Percentiles rank a stretch among this genome's conserved stretches.
Evolutionary conservation across 2,888 invertebrate genomes (phyloP).

Genomic region (Imbricaverruca yamaguchii): DNA sequence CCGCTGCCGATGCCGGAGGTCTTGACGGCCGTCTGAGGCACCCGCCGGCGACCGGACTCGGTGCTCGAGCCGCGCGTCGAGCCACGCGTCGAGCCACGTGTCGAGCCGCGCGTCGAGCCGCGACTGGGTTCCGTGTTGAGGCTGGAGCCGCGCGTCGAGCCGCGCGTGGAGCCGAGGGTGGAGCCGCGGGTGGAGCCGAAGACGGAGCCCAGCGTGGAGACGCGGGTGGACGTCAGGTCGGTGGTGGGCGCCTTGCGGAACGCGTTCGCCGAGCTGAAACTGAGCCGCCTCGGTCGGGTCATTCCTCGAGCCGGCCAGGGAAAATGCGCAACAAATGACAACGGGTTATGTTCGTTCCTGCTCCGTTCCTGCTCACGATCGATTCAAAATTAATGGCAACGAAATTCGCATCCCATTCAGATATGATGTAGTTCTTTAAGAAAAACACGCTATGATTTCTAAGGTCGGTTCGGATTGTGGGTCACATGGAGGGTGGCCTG

Average conservation of each 20-base stretch:
- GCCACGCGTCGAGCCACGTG: not conserved
- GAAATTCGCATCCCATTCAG: too few relatives aligned
- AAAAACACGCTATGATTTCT: too few relatives aligned
- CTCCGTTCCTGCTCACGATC: too few relatives aligned
- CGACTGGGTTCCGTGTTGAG: not conserved
- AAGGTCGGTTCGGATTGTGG: too few relatives aligned
- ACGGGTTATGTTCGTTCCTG: too few relatives aligned
- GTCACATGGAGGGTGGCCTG: too few relatives aligned
- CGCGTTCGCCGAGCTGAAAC: conserved; percentile 26
- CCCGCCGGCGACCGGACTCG: not conserved
- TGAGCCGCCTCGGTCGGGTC: not conserved
- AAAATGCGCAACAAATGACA: too few relatives aligned
- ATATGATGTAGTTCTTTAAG: too few relatives aligned
- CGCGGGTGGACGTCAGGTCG: not conserved
- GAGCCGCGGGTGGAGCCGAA: conserved; percentile 3
- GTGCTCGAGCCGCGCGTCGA: not conserved
- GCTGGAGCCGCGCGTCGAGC: not conserved
- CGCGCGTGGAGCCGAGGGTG: not conserved
- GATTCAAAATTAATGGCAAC: too few relatives aligned
- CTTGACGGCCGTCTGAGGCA: not conserved
- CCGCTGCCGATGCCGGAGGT: not conserved
- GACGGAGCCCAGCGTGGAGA: not conserved
- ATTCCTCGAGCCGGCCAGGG: too few relatives aligned
- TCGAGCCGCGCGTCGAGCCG: not conserved
- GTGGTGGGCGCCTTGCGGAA: conserved; percentile 16